Evolutionary conservation across 1,140 invertebrate genomes (phyloP).

Genomic region (Cydia strobilella): DNA sequence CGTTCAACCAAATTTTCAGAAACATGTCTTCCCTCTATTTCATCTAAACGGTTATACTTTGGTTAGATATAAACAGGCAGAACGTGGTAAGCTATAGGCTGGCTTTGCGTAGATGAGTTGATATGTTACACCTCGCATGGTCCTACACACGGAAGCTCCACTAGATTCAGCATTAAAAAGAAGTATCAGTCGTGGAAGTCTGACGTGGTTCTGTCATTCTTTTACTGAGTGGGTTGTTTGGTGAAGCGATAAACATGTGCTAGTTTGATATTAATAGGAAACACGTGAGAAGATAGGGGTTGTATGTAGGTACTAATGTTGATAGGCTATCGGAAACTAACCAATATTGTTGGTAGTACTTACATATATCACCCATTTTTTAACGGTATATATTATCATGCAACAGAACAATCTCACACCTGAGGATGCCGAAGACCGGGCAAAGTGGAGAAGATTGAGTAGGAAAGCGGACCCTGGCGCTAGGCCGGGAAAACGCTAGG

Average conservation of each 20-base stretch:
- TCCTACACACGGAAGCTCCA: not conserved
- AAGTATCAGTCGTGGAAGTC: not conserved
- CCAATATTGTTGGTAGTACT: no score
- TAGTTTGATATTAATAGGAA: conserved; percentile 15
- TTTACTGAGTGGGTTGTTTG: not conserved
- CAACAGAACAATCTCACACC: no score
- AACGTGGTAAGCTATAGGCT: not conserved
- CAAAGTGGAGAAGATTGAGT: no score
- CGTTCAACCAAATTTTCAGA: not conserved
- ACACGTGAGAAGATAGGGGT: not conserved
- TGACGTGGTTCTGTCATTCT: not conserved
- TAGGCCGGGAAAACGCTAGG: no score
- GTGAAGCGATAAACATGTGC: not conserved
- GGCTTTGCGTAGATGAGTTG: not conserved
- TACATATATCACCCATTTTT: no score
- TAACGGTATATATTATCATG: no score
- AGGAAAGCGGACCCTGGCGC: no score
- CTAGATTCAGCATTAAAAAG: not conserved
- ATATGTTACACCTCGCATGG: conserved; percentile 7
- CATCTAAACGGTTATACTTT: conserved; percentile 1
- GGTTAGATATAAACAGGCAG: not conserved
- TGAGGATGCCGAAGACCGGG: no score
- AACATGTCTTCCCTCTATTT: conserved; percentile 1
- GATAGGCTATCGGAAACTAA: not conserved
- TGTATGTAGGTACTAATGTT: not conserved